Evolutionary conservation across 2,797 vertebrate genomes (phyloP), one percentile per base, ranked within the genome.

Genomic region (Moxostoma hubbsi): DNA sequence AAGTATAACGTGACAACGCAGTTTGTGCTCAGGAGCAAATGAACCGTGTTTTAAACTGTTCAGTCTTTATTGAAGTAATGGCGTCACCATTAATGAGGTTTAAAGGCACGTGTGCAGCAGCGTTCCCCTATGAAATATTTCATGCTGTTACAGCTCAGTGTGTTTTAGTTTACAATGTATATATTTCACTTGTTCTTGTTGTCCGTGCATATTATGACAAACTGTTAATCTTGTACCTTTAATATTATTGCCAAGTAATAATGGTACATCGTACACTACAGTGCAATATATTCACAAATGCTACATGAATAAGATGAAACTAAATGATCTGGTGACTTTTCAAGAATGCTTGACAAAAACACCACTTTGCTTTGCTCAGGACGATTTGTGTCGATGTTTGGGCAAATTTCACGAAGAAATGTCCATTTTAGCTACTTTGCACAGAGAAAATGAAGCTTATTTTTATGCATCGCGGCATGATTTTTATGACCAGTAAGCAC

Each of bases 1-100:
- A 82, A 80, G 57, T 67, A 74, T 85, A 77, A 51, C 36, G 55
- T 84, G 74, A 86, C 83, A 81, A 87, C 80, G 91, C 92, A 95
- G 89, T 79, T 87, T 92, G 92, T 92, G 93, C 91, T 93, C 86
- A 92, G 90, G 89, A 92, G 83, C 80, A 89, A 88, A 88, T 82
- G 77, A 85, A 50, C 62, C 15, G 18, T 46, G 55, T 12, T 73
- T 80, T 75, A 75, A 36, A 9, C 80, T 7, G 51, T 24, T 50
- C 47, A 24, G 46, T 70, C 12, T n/a, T 80, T n/a, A 57, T 65
- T 68, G 73, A 77, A 87, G 83, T 81, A 85, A 84, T 86, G 75
- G 73, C 50, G 12, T 69, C 18, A 43, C 24, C 16, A 45, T 45
- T 9, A 54, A 9, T 68, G 36, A 85, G 57, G 77, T 71, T 68